Percentiles rank a stretch among this genome's conserved stretches.
phyloP scores from a whole-genome alignment of 2,797 vertebrate genomes.

The Xenopus petersii region DNA sequence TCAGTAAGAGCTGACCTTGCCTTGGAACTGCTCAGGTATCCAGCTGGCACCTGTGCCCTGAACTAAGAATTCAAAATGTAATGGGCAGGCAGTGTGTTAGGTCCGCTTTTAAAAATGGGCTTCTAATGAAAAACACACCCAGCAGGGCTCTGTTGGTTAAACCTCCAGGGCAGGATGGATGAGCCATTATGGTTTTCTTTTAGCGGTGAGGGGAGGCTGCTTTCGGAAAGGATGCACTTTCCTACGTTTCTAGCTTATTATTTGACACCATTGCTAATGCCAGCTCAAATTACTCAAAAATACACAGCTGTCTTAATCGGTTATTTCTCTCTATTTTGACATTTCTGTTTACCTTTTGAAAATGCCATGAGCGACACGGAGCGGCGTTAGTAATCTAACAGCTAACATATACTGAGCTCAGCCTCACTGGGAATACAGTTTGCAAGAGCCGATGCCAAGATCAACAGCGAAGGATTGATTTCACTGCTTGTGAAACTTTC shows the following conservation, averaged over 20 bases:
- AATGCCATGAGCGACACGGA: constrained; percentile 64
- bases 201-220: not conserved
- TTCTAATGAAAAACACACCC: no score
- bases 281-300: constrained; percentile 56
- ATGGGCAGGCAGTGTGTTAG: no score
- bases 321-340: constrained; percentile 71
- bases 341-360: constrained; percentile 69
- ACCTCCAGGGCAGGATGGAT: no score
- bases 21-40: no score
- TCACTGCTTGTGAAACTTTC: constrained; percentile 73
- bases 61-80: no score
- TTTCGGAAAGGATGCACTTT: constrained; percentile 17
- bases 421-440: constrained; percentile 57
- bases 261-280: constrained; percentile 51
- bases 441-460: constrained; percentile 66
- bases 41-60: no score
- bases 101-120: no score
- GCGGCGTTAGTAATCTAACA: constrained; percentile 66
- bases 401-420: constrained; percentile 71
- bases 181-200: not conserved
- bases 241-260: constrained; percentile 52
- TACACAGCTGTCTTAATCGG: constrained; percentile 65
- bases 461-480: constrained; percentile 72
- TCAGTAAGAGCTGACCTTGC: no score
- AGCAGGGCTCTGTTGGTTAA: no score